Conservation (phyloP, 2,113 vertebrate species). For the Anarhynchus alexandrinus region DNA sequence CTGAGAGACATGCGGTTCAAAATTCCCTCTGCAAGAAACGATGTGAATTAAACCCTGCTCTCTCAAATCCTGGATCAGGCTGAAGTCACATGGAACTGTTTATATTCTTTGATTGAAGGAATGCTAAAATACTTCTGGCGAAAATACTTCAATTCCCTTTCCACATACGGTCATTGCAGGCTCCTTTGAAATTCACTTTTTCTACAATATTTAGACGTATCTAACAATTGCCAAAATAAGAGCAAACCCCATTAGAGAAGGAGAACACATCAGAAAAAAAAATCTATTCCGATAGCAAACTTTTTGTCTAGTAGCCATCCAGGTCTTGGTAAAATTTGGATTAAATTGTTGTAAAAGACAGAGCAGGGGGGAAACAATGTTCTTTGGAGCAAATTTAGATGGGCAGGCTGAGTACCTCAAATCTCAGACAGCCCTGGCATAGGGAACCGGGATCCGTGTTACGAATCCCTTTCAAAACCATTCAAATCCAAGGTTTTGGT, state of each 20-base stretch:
- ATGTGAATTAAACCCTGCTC: slow-evolving; percentile 1
- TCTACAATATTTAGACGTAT: not conserved
- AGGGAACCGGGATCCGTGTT: not conserved
- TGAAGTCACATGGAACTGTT: slow-evolving; percentile 61
- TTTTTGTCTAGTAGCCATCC: not conserved
- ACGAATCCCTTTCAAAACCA: not conserved
- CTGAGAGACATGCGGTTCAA: not conserved
- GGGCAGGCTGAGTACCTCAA: not conserved
- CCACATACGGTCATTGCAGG: not conserved
- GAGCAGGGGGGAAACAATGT: not conserved
- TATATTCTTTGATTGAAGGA: slow-evolving; percentile 41
- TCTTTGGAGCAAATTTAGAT: not conserved
- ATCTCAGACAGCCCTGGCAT: not conserved
- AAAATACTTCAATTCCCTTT: slow-evolving; percentile 18
- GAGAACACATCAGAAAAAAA: not conserved
- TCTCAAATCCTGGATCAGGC: slow-evolving; percentile 17
- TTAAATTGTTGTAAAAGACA: not conserved
- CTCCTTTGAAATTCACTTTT: slow-evolving; percentile 10
- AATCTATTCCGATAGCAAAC: not conserved
- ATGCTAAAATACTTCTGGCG: slow-evolving; percentile 41
- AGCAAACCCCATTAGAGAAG: not conserved
- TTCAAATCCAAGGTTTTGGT: not conserved
- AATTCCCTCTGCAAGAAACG: slow-evolving; percentile 14
- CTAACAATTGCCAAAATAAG: not conserved
- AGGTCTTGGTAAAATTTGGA: not conserved